These are phyloP conservation scores for Capricornis sumatraensis DNA, from an alignment of 2,113 vertebrate genomes.

Conservation along the genomic window DNA sequence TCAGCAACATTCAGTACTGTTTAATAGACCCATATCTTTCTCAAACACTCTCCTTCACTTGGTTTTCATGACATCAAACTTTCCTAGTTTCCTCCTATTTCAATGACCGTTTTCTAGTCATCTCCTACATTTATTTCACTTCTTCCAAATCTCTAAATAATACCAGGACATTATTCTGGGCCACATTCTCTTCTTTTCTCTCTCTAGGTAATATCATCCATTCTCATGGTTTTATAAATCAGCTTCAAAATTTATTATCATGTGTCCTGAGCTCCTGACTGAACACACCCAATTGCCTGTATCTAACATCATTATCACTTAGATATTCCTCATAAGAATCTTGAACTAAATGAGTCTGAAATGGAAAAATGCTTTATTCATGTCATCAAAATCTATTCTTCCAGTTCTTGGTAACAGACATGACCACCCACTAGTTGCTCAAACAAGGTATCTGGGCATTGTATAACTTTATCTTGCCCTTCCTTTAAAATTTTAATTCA, in stretches of 20 bases:
- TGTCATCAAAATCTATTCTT: neutral
- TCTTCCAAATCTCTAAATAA: neutral
- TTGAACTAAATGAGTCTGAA: neutral
- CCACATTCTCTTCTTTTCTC: neutral
- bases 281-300: neutral
- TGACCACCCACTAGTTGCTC: neutral
- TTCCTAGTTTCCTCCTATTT: neutral
- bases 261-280: neutral
- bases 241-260: neutral
- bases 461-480: neutral
- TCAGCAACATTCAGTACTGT: neutral
- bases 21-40: neutral
- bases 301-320: neutral
- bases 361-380: neutral
- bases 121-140: neutral
- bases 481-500: slow-evolving; percentile 17
- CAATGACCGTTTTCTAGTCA: neutral
- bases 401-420: neutral
- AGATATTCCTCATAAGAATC: neutral
- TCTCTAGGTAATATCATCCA: neutral
- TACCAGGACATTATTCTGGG: neutral
- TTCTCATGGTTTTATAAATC: neutral
- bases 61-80: neutral
- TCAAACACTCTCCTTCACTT: neutral
- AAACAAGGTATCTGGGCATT: neutral